Evolutionary conservation across 1,140 invertebrate species (phyloP).

Genomic region (Diachasmimorpha longicaudata): DNA sequence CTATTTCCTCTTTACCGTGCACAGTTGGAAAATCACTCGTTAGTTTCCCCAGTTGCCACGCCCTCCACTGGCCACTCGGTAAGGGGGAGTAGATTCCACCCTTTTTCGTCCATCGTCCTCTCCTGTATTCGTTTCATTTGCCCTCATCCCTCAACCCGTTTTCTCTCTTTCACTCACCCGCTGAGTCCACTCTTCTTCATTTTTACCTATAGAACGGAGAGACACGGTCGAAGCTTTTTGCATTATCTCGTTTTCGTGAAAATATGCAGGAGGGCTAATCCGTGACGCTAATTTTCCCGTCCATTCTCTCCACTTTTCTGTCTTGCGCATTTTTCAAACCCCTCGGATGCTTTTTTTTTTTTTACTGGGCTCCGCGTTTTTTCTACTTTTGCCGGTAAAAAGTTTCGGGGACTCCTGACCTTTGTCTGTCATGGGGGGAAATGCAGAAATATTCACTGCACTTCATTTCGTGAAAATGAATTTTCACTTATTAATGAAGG

Average conservation of each 20-base stretch:
- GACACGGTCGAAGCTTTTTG: constrained; percentile 51
- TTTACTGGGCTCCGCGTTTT: background rate
- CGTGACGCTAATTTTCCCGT: constrained; percentile 46
- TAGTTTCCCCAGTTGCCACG: constrained; percentile 13
- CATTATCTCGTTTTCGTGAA: constrained; percentile 60
- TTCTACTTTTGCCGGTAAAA: background rate
- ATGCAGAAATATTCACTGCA: too few relatives aligned
- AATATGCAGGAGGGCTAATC: constrained; percentile 56
- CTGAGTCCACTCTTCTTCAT: constrained; percentile 27
- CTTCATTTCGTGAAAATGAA: too few relatives aligned
- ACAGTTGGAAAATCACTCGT: constrained; percentile 25
- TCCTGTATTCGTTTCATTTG: background rate
- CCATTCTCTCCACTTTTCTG: constrained; percentile 24
- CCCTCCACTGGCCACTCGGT: constrained; percentile 13
- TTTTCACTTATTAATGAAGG: too few relatives aligned
- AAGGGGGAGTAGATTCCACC: constrained; percentile 12
- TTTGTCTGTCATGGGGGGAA: background rate
- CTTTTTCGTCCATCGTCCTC: constrained; percentile 25
- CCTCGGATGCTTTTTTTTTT: background rate
- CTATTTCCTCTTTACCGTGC: constrained; percentile 5
- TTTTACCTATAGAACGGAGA: constrained; percentile 32
- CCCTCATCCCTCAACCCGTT: constrained; percentile 30
- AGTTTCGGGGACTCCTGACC: background rate
- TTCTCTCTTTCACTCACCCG: constrained; percentile 25
- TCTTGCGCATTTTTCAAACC: background rate